phyloP scores from a whole-genome alignment of 2,888 invertebrate species.

The Chaitophorus viminalis region DNA sequence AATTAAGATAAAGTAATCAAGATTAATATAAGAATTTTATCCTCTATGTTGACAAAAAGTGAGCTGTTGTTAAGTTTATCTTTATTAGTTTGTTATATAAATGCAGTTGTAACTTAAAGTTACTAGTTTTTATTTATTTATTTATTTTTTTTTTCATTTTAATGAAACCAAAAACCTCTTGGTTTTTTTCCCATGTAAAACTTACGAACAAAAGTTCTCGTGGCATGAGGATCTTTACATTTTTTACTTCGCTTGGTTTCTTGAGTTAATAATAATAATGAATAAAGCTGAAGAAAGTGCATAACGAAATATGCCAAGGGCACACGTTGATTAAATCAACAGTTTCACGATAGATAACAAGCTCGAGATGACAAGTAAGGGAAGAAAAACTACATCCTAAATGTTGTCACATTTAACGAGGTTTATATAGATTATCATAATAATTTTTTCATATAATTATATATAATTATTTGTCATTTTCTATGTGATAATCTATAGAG shows the following conservation, averaged over 20 bases:
- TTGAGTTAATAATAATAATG: slow-evolving; percentile 51
- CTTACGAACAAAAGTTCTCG: slow-evolving; percentile 32
- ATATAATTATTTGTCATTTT: slow-evolving; percentile 20
- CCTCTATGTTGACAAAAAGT: background rate
- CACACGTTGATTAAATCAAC: slow-evolving; percentile 55
- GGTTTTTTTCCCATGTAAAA: slow-evolving; percentile 19
- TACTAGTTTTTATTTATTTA: no score
- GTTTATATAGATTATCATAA: slow-evolving; percentile 44
- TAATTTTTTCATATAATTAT: slow-evolving; percentile 31
- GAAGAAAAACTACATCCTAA: slow-evolving; percentile 31
- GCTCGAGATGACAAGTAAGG: slow-evolving; percentile 32
- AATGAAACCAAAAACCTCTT: slow-evolving; percentile 1
- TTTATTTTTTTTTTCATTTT: background rate
- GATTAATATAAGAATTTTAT: background rate
- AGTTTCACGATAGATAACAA: slow-evolving; percentile 40
- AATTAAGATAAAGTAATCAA: slow-evolving; percentile 4
- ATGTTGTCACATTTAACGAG: slow-evolving; percentile 11
- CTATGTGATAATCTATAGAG: background rate
- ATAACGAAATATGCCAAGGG: slow-evolving; percentile 53
- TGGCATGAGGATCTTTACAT: background rate
- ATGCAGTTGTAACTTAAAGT: slow-evolving; percentile 7
- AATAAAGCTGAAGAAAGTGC: slow-evolving; percentile 25
- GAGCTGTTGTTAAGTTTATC: slow-evolving; percentile 8
- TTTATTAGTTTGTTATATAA: slow-evolving; percentile 35
- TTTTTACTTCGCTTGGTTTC: slow-evolving; percentile 35